Evolutionary conservation across 2,797 vertebrate species (phyloP).

Genomic region (Zalophus californianus): DNA sequence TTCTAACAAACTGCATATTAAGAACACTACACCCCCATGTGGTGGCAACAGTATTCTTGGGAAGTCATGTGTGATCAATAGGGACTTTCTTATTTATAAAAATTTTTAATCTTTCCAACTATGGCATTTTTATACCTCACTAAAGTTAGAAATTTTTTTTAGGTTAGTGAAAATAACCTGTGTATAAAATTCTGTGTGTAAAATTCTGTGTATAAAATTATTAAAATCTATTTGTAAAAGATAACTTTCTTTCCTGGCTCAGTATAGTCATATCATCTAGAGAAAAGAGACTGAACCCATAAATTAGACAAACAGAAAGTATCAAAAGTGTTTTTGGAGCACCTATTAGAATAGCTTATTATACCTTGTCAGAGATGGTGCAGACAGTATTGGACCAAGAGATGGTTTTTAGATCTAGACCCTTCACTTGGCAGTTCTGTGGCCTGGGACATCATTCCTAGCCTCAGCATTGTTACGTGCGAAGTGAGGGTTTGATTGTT

Average conservation of each 20-base stretch:
- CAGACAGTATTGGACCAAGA: background rate
- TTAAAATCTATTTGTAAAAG: conserved; percentile 30
- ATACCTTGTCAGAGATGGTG: background rate
- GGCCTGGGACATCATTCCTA: background rate
- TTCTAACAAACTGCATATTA: conserved; percentile 22
- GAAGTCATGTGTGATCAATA: background rate
- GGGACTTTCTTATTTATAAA: background rate
- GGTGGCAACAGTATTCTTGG: conserved; percentile 46
- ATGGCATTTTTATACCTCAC: background rate
- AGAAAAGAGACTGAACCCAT: background rate
- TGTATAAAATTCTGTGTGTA: background rate
- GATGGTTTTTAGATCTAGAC: background rate
- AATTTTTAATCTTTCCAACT: background rate
- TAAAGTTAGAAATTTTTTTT: conserved; percentile 18
- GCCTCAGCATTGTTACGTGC: background rate
- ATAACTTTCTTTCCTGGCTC: background rate
- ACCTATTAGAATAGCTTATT: background rate
- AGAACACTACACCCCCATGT: conserved; percentile 70
- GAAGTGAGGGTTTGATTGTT: background rate
- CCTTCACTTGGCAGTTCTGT: background rate
- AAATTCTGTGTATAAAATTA: background rate
- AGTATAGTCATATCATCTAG: background rate
- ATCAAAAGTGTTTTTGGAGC: background rate
- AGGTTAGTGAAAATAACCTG: conserved; percentile 34
- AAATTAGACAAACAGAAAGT: background rate